A percentile compares a stretch with the other conserved stretches of the same genome.
Evolutionary conservation across 1,140 invertebrate species (phyloP).

Genomic region (Trypoxylus dichotomus): DNA sequence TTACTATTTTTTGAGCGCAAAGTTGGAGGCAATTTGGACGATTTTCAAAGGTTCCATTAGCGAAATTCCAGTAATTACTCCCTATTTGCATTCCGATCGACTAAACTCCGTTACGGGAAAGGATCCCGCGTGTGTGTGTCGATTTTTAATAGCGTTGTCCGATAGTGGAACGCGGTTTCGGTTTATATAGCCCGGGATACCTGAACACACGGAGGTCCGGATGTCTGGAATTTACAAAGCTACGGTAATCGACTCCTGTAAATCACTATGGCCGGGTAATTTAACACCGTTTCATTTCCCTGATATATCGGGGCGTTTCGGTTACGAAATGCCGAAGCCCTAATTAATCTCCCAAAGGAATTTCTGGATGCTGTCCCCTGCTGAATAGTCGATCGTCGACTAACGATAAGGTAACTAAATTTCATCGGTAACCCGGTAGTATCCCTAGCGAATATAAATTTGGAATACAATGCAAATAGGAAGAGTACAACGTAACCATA

Average conservation of each 20-base stretch:
- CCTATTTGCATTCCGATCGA: neutral
- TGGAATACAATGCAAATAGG: neutral
- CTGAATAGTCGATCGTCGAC: neutral
- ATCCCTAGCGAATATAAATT: neutral
- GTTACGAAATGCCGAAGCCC: neutral
- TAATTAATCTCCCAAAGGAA: conserved; percentile 4
- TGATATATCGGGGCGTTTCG: neutral
- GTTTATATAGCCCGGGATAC: conserved; percentile 13
- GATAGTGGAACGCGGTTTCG: conserved; percentile 7
- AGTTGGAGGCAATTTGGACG: neutral
- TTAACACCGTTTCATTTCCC: conserved; percentile 14
- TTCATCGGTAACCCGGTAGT: neutral
- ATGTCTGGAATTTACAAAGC: neutral
- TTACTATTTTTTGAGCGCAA: neutral
- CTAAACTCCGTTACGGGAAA: neutral
- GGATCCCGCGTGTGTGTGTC: neutral
- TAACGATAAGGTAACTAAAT: neutral
- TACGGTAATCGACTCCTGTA: conserved; percentile 13
- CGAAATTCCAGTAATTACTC: neutral
- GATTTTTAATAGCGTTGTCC: neutral
- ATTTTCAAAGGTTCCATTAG: neutral
- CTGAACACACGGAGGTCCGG: neutral
- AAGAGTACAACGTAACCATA: no score
- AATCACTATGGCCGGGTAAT: conserved; percentile 14
- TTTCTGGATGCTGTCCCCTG: neutral